Percentiles rank a stretch among this genome's conserved stretches.
Evolutionary conservation across 2,888 invertebrate genomes (phyloP).

Genomic region (Teleogryllus oceanicus): DNA sequence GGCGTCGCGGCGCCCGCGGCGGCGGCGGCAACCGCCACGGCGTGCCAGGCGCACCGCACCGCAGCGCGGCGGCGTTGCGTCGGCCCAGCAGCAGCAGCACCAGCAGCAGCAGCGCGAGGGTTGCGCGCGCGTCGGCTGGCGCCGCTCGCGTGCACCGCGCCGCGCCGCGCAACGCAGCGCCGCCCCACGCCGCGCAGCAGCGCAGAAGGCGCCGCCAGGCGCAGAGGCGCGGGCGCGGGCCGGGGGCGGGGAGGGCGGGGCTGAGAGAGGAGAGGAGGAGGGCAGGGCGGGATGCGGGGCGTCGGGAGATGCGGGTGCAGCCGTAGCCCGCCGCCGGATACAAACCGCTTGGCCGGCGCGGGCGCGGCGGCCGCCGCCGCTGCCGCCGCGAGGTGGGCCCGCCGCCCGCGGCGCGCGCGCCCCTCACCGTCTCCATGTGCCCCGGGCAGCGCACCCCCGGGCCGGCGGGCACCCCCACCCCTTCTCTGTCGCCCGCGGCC

Average conservation of each 20-base stretch:
- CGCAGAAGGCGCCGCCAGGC: not conserved
- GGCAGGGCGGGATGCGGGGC: not conserved
- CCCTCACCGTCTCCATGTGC: not conserved
- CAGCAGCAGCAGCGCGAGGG: constrained; percentile 19
- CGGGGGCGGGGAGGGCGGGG: too few relatives aligned
- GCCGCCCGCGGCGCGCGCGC: constrained; percentile 11
- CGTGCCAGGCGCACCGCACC: not conserved
- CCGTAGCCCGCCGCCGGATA: not conserved
- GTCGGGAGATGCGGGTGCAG: constrained; percentile 5
- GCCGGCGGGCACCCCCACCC: not conserved
- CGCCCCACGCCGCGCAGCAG: not conserved
- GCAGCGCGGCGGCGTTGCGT: not conserved
- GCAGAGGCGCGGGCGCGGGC: too few relatives aligned
- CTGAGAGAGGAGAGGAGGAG: not conserved
- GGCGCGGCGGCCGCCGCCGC: constrained; percentile 11
- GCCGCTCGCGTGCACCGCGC: not conserved
- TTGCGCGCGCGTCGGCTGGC: not conserved
- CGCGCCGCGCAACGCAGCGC: too few relatives aligned
- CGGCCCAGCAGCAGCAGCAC: constrained; percentile 11
- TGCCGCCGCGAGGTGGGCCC: not conserved
- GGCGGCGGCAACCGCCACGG: not conserved
- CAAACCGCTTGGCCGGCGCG: constrained; percentile 2
- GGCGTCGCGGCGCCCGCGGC: not conserved
- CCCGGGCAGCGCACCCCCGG: not conserved
- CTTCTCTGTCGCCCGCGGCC: not conserved